Percentiles rank a stretch among this genome's conserved stretches.
phyloP scores from a whole-genome alignment of 2,113 vertebrate species.

The Scopus umbretta region DNA sequence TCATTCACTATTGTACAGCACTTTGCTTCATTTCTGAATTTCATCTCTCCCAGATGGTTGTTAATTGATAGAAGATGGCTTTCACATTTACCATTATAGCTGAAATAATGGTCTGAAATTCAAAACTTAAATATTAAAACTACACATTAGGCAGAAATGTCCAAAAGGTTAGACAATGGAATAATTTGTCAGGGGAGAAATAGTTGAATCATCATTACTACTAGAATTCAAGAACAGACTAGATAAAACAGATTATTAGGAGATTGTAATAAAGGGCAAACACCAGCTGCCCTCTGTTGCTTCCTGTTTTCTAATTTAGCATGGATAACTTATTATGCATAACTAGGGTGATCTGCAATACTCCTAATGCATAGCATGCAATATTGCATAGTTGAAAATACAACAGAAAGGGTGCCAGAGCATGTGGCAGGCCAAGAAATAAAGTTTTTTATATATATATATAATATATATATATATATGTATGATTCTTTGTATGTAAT shows the following conservation, averaged over 20 bases:
- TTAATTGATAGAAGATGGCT: conserved; percentile 54
- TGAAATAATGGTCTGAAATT: conserved; percentile 50
- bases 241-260: conserved; percentile 28
- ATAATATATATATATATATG: not conserved
- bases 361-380: not conserved
- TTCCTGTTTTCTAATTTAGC: conserved; percentile 1
- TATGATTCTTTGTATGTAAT: not conserved
- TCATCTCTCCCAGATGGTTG: conserved; percentile 12
- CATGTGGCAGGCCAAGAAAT: not conserved
- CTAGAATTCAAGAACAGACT: not conserved
- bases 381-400: not conserved
- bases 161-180: conserved; percentile 51
- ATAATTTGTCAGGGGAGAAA: conserved; percentile 48
- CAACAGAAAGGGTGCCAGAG: not conserved
- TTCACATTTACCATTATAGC: conserved; percentile 30
- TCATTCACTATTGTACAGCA: not conserved
- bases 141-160: conserved; percentile 49
- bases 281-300: not conserved
- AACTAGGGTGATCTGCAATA: not conserved
- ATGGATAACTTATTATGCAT: not conserved
- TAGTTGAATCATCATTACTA: conserved; percentile 5
- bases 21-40: conserved; percentile 17
- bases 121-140: conserved; percentile 64
- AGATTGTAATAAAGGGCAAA: conserved; percentile 19
- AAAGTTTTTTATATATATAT: not conserved